Evolutionary conservation across 1,140 invertebrate species (phyloP).

Genomic region (Drosophila watanabei): DNA sequence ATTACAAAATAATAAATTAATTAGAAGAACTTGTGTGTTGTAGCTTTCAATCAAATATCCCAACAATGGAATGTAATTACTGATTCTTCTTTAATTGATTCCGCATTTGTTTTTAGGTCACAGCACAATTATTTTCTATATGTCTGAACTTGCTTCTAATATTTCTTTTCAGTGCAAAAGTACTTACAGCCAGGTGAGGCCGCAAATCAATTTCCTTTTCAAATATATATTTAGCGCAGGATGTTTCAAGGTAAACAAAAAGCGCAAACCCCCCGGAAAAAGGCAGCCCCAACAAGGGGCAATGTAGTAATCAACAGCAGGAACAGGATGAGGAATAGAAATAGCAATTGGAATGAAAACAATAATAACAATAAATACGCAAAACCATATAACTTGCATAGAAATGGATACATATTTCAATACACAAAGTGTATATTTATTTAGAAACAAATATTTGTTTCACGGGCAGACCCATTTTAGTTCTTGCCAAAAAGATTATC

Average conservation of each 20-base stretch:
- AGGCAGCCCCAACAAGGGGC: not conserved
- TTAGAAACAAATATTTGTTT: conserved; percentile 2
- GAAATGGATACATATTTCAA: not conserved
- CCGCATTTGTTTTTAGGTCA: not conserved
- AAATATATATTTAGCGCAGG: conserved; percentile 77
- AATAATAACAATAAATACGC: conserved; percentile 48
- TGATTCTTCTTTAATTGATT: not conserved
- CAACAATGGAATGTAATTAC: not conserved
- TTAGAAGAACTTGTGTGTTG: too few species aligned
- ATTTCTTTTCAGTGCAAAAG: not conserved
- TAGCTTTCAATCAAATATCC: not conserved
- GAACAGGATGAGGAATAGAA: conserved; percentile 6
- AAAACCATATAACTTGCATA: conserved; percentile 4
- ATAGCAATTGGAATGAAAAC: conserved; percentile 8
- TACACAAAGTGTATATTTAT: not conserved
- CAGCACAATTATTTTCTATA: too few species aligned
- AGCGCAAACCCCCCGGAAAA: not conserved
- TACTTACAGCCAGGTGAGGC: conserved; percentile 3
- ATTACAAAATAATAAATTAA: too few species aligned
- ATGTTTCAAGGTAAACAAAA: conserved; percentile 51
- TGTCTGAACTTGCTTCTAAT: not conserved
- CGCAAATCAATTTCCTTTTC: conserved; percentile 77
- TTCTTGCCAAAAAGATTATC: not conserved
- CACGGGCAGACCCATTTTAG: not conserved
- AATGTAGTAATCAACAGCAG: conserved; percentile 37